Conservation (phyloP, 2,888 invertebrate genomes). For the Ashinkailepas kermadecensis region DNA sequence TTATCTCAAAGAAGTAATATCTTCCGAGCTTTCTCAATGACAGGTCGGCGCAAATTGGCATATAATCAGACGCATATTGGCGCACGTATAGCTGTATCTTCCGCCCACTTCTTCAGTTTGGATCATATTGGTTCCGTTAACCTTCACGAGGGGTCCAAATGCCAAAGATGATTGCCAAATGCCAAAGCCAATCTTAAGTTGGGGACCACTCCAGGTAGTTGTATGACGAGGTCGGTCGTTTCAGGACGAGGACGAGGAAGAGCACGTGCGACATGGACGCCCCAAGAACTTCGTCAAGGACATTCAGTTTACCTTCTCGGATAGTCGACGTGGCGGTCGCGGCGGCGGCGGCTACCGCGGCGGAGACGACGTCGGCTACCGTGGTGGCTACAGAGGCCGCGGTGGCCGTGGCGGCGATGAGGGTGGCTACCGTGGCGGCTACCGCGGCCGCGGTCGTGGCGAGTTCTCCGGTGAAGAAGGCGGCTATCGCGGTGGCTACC, state of each 20-base stretch:
- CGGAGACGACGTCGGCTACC: conserved; percentile 35
- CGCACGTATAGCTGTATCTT: too few species aligned
- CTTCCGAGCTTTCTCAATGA: too few species aligned
- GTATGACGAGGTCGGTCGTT: too few species aligned
- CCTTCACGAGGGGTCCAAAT: too few species aligned
- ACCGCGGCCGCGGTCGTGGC: conserved; percentile 38
- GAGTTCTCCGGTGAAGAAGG: conserved; percentile 37
- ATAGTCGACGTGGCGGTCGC: conserved; percentile 58
- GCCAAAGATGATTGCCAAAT: too few species aligned
- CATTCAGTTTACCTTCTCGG: conserved; percentile 80
- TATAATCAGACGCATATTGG: too few species aligned
- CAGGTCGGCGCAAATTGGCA: too few species aligned
- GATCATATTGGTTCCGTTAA: too few species aligned
- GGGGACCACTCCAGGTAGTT: too few species aligned
- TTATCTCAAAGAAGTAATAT: too few species aligned
- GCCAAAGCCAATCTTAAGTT: too few species aligned
- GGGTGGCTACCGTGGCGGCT: conserved; percentile 36
- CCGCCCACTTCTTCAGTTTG: too few species aligned
- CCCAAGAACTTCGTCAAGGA: conserved; percentile 70
- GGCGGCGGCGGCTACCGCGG: conserved; percentile 50
- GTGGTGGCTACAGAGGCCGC: conserved; percentile 39
- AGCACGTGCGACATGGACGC: conserved; percentile 51
- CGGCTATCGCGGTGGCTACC: conserved; percentile 36
- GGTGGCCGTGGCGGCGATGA: conserved; percentile 39
- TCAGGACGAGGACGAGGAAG: conserved; percentile 47